Evolutionary conservation across 2,113 vertebrate species (phyloP).

Genomic region (Cavia aperea): DNA sequence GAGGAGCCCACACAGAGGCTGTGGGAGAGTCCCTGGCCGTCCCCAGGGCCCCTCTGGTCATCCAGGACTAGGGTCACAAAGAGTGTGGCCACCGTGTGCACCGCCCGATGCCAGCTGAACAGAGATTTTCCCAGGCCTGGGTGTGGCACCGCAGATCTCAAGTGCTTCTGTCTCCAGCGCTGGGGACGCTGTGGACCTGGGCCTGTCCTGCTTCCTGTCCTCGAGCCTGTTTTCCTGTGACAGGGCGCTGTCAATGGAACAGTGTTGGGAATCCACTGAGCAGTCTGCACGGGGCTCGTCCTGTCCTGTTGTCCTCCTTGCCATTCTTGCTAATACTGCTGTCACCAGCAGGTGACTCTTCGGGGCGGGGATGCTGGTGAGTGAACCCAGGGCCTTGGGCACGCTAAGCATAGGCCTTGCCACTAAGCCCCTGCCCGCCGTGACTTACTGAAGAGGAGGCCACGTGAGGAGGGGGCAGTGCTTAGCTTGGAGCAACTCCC

Average conservation of each 20-base stretch:
- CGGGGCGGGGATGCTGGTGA: neutral
- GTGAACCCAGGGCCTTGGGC: neutral
- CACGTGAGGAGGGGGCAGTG: fast-evolving
- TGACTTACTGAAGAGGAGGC: neutral
- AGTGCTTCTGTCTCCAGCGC: neutral
- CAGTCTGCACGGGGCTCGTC: fast-evolving
- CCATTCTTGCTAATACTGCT: fast-evolving
- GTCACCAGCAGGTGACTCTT: neutral
- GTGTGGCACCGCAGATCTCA: too few relatives aligned
- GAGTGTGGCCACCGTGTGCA: fast-evolving
- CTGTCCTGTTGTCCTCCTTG: fast-evolving
- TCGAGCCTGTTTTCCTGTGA: neutral
- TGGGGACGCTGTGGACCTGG: neutral
- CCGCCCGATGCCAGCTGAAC: too few relatives aligned
- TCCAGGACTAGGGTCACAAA: neutral
- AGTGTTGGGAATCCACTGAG: neutral
- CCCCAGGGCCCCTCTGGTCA: neutral
- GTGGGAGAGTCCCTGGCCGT: too few relatives aligned
- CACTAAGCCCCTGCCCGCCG: neutral
- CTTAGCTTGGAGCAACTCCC: neutral
- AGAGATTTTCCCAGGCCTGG: neutral
- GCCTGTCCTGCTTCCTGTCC: neutral
- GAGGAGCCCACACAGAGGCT: too few relatives aligned
- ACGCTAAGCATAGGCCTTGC: too few relatives aligned
- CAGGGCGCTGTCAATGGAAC: neutral